Percentiles rank a stretch among this genome's conserved stretches.
Conservation (phyloP, 2,797 vertebrate genomes). For the Alcedo quadribrachys region DNA sequence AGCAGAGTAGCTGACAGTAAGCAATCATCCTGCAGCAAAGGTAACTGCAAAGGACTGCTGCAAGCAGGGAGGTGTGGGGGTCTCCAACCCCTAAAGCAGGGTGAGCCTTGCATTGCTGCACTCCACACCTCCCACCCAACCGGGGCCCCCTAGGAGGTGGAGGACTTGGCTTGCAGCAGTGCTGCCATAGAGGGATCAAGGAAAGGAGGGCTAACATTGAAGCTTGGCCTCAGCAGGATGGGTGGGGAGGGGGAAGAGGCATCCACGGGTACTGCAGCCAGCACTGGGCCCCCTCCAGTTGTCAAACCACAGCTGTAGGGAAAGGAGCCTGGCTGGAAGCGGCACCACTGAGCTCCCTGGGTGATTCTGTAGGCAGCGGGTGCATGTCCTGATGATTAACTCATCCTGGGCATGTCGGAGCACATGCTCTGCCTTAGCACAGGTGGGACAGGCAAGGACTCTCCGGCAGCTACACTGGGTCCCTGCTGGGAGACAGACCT, state of each 20-base stretch:
- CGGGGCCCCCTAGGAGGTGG: neutral
- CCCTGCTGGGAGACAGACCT: neutral
- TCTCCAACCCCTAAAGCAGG: accelerated
- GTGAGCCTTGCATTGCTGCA: neutral
- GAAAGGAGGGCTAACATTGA: neutral
- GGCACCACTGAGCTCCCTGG: neutral
- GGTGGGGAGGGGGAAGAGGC: neutral
- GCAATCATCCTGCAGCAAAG: neutral
- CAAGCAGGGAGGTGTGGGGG: accelerated
- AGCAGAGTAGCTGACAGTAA: neutral
- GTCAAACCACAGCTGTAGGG: neutral
- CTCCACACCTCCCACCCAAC: neutral
- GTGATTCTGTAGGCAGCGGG: neutral
- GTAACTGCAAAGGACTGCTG: neutral
- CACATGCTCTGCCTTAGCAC: neutral
- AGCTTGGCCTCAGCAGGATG: neutral
- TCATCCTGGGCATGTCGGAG: neutral
- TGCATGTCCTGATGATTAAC: neutral
- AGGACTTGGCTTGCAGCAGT: neutral
- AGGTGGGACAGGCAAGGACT: neutral
- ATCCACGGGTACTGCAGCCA: neutral
- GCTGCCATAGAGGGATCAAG: neutral
- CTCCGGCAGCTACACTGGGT: neutral
- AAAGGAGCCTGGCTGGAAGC: neutral
- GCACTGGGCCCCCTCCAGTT: accelerated